Evolutionary conservation across 2,888 invertebrate genomes (phyloP).

Genomic region (Drosophila peninsularis): DNA sequence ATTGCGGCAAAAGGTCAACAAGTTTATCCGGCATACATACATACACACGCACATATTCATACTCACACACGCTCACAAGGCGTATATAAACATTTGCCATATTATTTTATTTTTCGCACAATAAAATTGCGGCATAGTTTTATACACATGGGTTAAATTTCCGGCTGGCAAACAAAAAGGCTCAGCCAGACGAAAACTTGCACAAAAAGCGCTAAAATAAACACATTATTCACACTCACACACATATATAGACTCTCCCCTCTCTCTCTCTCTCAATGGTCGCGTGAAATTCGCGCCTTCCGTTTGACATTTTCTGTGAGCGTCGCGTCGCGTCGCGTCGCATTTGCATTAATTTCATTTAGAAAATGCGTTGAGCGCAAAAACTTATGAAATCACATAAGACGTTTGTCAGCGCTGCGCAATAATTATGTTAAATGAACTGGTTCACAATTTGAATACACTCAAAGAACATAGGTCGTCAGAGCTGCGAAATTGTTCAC

Average conservation of each 20-base stretch:
- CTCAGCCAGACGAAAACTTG: slow-evolving; percentile 49
- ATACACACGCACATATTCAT: neutral
- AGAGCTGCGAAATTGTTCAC: neutral
- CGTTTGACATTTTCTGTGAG: slow-evolving; percentile 42
- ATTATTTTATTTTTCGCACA: slow-evolving; percentile 59
- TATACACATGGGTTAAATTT: slow-evolving; percentile 51
- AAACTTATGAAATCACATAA: slow-evolving; percentile 34
- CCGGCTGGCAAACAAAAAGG: slow-evolving; percentile 57
- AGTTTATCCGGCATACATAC: slow-evolving; percentile 16
- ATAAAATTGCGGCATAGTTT: slow-evolving; percentile 63
- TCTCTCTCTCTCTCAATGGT: neutral
- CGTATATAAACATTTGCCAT: slow-evolving; percentile 9
- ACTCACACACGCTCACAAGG: neutral
- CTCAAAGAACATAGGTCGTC: neutral
- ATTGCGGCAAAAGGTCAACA: slow-evolving; percentile 60
- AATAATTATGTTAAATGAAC: slow-evolving; percentile 4
- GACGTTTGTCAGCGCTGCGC: slow-evolving; percentile 18
- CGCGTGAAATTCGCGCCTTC: slow-evolving; percentile 52
- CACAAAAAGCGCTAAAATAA: slow-evolving; percentile 54
- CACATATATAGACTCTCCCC: neutral
- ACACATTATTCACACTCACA: slow-evolving; percentile 11
- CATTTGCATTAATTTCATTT: slow-evolving; percentile 69
- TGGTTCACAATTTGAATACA: neutral
- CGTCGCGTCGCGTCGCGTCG: slow-evolving; percentile 31
- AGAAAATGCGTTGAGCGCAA: slow-evolving; percentile 49